Evolutionary conservation across 2,797 vertebrate species (phyloP).

Genomic region (Rhinatrema bivittatum): DNA sequence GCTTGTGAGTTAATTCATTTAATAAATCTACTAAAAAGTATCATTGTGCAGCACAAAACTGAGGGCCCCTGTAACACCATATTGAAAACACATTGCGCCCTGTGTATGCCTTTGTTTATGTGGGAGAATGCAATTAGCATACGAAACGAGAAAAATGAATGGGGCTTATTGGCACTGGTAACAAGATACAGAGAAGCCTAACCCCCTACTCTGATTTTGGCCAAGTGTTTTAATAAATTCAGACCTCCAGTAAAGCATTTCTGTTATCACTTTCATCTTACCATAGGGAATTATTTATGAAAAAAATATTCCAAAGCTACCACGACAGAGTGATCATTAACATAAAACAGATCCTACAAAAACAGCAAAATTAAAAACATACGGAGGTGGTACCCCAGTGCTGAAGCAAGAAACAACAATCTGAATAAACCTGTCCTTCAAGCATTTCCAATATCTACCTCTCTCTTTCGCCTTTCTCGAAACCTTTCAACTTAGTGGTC

Average conservation of each 20-base stretch:
- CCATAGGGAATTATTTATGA: constrained; percentile 35
- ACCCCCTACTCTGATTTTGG: constrained; percentile 14
- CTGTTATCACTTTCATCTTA: constrained; percentile 39
- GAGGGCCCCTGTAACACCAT: constrained; percentile 8
- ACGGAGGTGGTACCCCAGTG: background rate
- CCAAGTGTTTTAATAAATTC: constrained; percentile 20
- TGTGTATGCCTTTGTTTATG: constrained; percentile 1
- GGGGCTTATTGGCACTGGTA: constrained; percentile 16
- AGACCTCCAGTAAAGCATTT: constrained; percentile 30
- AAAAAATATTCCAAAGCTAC: constrained; percentile 18
- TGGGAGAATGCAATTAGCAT: constrained; percentile 26
- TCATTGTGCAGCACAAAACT: constrained; percentile 9
- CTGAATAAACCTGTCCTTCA: constrained; percentile 40
- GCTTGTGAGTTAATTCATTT: constrained; percentile 16
- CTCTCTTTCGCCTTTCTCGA: constrained; percentile 16
- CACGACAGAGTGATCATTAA: constrained; percentile 36
- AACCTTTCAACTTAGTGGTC: constrained; percentile 25
- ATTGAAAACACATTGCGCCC: background rate
- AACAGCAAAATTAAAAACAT: constrained; percentile 23
- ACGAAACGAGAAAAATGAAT: constrained; percentile 20
- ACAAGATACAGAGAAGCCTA: constrained; percentile 18
- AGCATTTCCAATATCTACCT: constrained; percentile 14
- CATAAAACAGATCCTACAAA: constrained; percentile 13
- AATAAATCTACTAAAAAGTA: constrained; percentile 11
- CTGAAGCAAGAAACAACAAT: constrained; percentile 32